These are phyloP conservation scores for Anableps anableps DNA, from an alignment of 2,797 vertebrate species.

Conservation along the genomic window DNA sequence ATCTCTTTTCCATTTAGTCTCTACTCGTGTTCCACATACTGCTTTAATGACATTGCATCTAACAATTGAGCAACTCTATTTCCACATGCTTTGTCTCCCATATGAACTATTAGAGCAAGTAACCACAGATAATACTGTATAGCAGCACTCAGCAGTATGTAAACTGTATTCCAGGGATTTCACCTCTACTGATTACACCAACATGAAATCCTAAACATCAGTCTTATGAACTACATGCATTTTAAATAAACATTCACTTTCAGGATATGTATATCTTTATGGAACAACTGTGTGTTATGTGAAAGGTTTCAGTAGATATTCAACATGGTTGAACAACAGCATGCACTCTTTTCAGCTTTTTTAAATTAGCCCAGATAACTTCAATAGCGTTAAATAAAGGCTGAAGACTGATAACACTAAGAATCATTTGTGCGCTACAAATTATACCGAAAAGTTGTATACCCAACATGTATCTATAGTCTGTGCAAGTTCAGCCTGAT, in stretches of 20 bases:
- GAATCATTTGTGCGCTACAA: neutral
- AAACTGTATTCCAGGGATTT: conserved; percentile 45
- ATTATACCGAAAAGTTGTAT: neutral
- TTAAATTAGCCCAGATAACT: neutral
- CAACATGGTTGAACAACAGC: neutral
- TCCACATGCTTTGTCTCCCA: conserved; percentile 15
- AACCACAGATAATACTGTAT: conserved; percentile 38
- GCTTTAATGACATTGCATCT: conserved; percentile 3
- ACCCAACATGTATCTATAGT: neutral
- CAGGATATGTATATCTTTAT: conserved; percentile 3
- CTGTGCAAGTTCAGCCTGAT: neutral
- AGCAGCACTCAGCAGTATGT: conserved; percentile 36
- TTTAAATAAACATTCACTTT: conserved; percentile 37
- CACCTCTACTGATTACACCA: conserved; percentile 46
- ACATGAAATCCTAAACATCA: conserved; percentile 43
- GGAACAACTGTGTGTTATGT: conserved; percentile 4
- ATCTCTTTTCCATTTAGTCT: neutral
- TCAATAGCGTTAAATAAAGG: neutral
- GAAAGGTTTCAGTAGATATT: conserved; percentile 12
- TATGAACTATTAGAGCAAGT: conserved; percentile 21
- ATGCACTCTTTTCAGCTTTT: conserved; percentile 13
- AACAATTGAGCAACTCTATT: conserved; percentile 28
- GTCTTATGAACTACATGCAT: conserved; percentile 28
- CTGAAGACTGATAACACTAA: neutral
- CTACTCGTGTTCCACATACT: neutral